Evolutionary conservation across 1,140 invertebrate genomes (phyloP).

Genomic region (Drosophila mauritiana): DNA sequence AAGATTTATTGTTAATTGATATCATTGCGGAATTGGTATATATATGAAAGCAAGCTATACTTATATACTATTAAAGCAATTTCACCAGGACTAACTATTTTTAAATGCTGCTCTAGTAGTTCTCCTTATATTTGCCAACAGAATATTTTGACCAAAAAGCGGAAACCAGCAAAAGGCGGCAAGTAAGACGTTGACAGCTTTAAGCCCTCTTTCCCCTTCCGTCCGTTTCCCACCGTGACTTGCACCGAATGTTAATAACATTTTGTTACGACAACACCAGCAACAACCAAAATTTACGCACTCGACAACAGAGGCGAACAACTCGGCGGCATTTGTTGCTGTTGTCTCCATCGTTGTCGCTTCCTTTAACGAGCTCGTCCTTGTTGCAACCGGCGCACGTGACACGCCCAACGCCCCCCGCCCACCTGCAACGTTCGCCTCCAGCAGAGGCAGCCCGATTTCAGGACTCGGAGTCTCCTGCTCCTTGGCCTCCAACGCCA

Average conservation of each 20-base stretch:
- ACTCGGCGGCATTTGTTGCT: slow-evolving; percentile 28
- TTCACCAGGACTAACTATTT: background rate
- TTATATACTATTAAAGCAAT: too few species aligned
- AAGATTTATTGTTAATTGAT: too few species aligned
- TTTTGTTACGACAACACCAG: slow-evolving; percentile 65
- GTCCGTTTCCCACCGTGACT: slow-evolving; percentile 47
- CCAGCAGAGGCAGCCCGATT: slow-evolving; percentile 14
- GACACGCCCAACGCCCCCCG: slow-evolving; percentile 30
- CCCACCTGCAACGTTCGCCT: slow-evolving; percentile 12
- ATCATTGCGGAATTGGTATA: too few species aligned
- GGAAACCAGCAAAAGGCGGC: background rate
- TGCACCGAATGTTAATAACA: slow-evolving; percentile 78
- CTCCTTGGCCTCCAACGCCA: slow-evolving; percentile 18
- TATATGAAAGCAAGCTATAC: too few species aligned
- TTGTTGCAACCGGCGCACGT: slow-evolving; percentile 72
- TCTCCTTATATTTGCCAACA: background rate
- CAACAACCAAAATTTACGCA: slow-evolving; percentile 69
- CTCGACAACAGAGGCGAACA: slow-evolving; percentile 61
- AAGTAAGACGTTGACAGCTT: background rate
- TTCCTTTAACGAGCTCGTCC: slow-evolving; percentile 81
- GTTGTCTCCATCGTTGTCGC: slow-evolving; percentile 57
- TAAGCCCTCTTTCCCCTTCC: slow-evolving; percentile 11
- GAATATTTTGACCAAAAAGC: background rate
- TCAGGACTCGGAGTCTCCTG: slow-evolving; percentile 11
- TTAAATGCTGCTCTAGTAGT: background rate